Conservation (phyloP, 1,140 invertebrate species). For the Drosophila burlai region DNA sequence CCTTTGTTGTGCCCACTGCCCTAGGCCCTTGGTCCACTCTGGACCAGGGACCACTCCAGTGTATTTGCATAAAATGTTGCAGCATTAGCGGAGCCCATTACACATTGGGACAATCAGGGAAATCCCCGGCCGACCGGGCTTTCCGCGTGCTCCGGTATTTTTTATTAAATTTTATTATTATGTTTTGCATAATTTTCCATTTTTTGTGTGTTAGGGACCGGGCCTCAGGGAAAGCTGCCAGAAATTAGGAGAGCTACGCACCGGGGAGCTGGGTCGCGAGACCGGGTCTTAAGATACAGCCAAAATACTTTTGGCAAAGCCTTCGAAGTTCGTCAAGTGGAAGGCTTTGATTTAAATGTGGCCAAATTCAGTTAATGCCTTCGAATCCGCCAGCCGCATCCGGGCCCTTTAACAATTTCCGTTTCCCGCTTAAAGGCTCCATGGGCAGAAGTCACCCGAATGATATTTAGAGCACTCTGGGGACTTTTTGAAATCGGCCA, state of each 20-base stretch:
- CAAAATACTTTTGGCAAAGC: slow-evolving; percentile 30
- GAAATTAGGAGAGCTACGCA: slow-evolving; percentile 20
- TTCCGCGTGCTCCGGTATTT: slow-evolving; percentile 49
- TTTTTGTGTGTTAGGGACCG: slow-evolving; percentile 1
- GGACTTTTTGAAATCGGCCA: slow-evolving; percentile 30
- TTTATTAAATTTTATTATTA: slow-evolving; percentile 80
- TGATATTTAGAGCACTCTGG: slow-evolving; percentile 38
- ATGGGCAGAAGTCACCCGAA: slow-evolving; percentile 22
- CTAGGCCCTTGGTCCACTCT: background rate
- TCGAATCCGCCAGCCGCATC: background rate
- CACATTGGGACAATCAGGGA: slow-evolving; percentile 57
- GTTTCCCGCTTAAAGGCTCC: background rate
- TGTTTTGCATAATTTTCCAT: slow-evolving; percentile 78
- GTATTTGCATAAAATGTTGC: slow-evolving; percentile 79
- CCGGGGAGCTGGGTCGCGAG: background rate
- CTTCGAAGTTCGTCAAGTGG: slow-evolving; percentile 21
- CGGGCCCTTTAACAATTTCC: slow-evolving; percentile 32
- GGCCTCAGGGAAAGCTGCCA: slow-evolving; percentile 5
- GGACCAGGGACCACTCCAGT: slow-evolving; percentile 30
- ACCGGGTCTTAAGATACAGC: background rate
- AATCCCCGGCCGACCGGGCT: background rate
- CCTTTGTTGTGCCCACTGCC: slow-evolving; percentile 9
- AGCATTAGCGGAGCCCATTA: slow-evolving; percentile 41
- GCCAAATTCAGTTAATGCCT: slow-evolving; percentile 24
- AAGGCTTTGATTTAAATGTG: slow-evolving; percentile 38